phyloP scores from a whole-genome alignment of 2,888 invertebrate genomes.

The Glaucopsyche alexis region DNA sequence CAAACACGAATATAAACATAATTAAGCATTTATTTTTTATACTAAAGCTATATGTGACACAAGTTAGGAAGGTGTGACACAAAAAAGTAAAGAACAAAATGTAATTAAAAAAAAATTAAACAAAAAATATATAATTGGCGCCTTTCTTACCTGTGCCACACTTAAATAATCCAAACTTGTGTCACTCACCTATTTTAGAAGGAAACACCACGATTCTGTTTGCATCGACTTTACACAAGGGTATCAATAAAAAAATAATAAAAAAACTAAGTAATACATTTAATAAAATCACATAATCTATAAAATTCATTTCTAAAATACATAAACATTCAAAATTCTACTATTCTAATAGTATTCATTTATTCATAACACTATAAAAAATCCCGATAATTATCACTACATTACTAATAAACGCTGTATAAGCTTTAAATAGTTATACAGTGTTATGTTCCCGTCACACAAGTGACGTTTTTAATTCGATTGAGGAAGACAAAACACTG shows the following conservation, averaged over 20 bases:
- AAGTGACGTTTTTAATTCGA: too few species aligned
- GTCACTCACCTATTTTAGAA: constrained; percentile 73
- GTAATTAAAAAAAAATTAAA: constrained; percentile 34
- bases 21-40: too few species aligned
- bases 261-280: constrained; percentile 37
- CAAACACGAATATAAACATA: too few species aligned
- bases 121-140: constrained; percentile 41
- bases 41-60: constrained; percentile 65
- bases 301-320: constrained; percentile 32
- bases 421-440: too few species aligned
- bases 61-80: constrained; percentile 80
- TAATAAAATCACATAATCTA: constrained; percentile 35
- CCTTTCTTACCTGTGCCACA: constrained; percentile 80
- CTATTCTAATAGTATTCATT: not conserved
- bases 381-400: too few species aligned
- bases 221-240: constrained; percentile 34
- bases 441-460: too few species aligned
- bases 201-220: constrained; percentile 36
- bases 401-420: too few species aligned
- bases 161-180: constrained; percentile 69
- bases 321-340: constrained; percentile 32
- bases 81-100: constrained; percentile 47
- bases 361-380: not conserved
- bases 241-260: constrained; percentile 37
- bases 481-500: too few species aligned